Percentiles rank a stretch among this genome's conserved stretches.
These are phyloP conservation scores for Alloscopus bannaensis DNA, from an alignment of 2,888 invertebrate species.

Conservation along the genomic window DNA sequence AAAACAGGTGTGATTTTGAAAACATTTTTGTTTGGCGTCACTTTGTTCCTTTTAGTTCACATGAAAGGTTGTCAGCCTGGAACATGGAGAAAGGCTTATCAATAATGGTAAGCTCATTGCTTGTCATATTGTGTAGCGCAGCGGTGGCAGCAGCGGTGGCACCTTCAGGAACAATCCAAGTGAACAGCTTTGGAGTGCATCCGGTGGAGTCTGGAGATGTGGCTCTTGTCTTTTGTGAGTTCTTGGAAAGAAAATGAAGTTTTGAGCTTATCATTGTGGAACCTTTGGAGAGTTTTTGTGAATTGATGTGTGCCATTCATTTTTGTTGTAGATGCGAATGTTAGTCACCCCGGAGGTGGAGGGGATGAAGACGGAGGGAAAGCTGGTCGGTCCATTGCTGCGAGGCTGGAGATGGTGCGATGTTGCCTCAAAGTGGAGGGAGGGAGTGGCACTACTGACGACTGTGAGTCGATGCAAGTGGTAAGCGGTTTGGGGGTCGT, in stretches of 20 bases:
- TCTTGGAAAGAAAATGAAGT: not conserved
- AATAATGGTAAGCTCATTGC: too few relatives aligned
- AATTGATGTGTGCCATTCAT: not conserved
- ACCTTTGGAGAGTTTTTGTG: slow-evolving; percentile 7
- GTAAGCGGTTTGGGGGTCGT: slow-evolving; percentile 38
- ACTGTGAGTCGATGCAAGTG: slow-evolving; percentile 39
- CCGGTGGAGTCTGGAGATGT: slow-evolving; percentile 22
- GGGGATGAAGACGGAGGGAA: not conserved
- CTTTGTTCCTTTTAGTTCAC: too few relatives aligned
- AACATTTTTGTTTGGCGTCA: too few relatives aligned
- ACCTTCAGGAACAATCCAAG: not conserved
- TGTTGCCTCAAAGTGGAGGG: not conserved
- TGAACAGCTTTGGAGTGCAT: slow-evolving; percentile 25
- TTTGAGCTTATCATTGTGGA: not conserved
- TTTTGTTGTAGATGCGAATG: slow-evolving; percentile 42
- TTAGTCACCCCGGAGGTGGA: slow-evolving; percentile 22
- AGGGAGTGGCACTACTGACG: not conserved
- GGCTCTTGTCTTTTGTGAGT: slow-evolving; percentile 51
- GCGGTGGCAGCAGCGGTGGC: not conserved
- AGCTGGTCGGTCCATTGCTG: too few relatives aligned
- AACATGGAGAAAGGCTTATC: too few relatives aligned
- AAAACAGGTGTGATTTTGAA: too few relatives aligned
- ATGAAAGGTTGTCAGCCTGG: too few relatives aligned
- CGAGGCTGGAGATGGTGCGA: slow-evolving; percentile 17
- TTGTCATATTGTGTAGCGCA: too few relatives aligned